These are phyloP conservation scores for Enteromius trimaculatus DNA, from an alignment of 2,797 vertebrate species.

Conservation along the genomic window DNA sequence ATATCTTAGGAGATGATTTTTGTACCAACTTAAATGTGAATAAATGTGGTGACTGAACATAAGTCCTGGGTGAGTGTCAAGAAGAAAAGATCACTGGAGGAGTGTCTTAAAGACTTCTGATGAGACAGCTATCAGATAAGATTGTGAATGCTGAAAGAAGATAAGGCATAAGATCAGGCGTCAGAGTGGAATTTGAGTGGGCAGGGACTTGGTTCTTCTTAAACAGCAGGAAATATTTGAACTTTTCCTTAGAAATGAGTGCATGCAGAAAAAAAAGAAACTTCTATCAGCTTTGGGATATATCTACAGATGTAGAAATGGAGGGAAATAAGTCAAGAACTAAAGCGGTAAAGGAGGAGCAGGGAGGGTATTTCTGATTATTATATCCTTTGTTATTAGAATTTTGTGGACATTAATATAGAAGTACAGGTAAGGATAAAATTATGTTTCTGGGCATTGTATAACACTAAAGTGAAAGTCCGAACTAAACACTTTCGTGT, in stretches of 20 bases:
- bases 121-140: not conserved
- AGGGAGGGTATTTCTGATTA: not conserved
- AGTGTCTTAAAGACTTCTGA: not conserved
- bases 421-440: not conserved
- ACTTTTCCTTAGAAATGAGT: not conserved
- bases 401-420: not conserved
- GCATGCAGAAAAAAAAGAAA: not conserved
- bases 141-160: constrained; percentile 8
- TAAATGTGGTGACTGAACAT: not conserved
- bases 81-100: not conserved
- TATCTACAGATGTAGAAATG: too few species aligned
- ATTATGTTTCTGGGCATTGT: not conserved
- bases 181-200: not conserved
- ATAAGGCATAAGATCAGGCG: not conserved
- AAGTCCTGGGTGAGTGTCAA: not conserved
- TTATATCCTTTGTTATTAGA: not conserved
- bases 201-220: not conserved
- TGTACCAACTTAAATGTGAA: not conserved
- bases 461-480: not conserved
- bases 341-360: not conserved
- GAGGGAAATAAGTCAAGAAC: not conserved
- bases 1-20: not conserved
- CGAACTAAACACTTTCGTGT: too few species aligned
- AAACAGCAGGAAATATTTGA: not conserved
- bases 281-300: not conserved